Conservation (phyloP, 2,797 vertebrate species). For the Anguilla megastoma region DNA sequence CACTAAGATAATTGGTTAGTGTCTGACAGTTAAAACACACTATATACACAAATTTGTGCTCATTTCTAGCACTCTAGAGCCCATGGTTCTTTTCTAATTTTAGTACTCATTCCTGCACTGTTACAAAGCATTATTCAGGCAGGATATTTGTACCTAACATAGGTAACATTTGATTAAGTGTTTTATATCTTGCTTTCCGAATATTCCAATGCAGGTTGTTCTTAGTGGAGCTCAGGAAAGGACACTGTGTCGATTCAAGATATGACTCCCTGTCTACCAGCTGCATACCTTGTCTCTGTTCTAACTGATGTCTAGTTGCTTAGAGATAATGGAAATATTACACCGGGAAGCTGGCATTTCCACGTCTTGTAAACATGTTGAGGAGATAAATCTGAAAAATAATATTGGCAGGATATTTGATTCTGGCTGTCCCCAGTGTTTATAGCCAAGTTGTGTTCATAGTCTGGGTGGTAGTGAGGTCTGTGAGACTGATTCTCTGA, state of each 20-base stretch:
- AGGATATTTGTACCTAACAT: not conserved
- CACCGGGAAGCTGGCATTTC: not conserved
- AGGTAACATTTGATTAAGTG: not conserved
- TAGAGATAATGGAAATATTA: not conserved
- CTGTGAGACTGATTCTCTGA: slow-evolving; percentile 12
- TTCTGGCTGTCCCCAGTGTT: not conserved
- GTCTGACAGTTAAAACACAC: not conserved
- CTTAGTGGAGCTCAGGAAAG: not conserved
- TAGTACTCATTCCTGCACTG: not conserved
- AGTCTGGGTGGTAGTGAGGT: not conserved
- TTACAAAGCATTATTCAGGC: not conserved
- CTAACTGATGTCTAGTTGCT: not conserved
- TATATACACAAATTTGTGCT: not conserved
- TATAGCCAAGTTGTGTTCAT: slow-evolving; percentile 9
- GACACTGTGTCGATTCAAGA: not conserved
- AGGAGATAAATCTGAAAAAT: slow-evolving; percentile 21
- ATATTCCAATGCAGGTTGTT: not conserved
- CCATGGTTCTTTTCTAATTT: not conserved
- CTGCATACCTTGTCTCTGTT: not conserved
- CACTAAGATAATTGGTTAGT: not conserved
- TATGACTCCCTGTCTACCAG: not conserved
- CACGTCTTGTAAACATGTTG: not conserved
- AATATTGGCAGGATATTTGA: slow-evolving; percentile 14
- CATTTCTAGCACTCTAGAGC: not conserved
- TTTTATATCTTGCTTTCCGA: not conserved